These are phyloP conservation scores for Lates japonicus DNA, from an alignment of 2,797 vertebrate species.

Conservation along the genomic window DNA sequence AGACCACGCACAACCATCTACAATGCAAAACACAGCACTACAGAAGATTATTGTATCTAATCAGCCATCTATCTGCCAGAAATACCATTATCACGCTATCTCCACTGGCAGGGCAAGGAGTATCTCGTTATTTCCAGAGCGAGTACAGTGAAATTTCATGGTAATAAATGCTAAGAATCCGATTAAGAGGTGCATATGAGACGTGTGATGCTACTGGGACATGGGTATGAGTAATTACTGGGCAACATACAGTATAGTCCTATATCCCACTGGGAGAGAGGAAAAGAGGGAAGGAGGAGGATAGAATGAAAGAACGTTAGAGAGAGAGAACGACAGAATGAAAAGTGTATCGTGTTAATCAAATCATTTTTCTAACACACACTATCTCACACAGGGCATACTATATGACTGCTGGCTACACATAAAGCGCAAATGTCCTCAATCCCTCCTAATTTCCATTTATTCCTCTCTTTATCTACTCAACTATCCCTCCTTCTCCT, in stretches of 20 bases:
- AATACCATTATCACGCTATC: slow-evolving; percentile 70
- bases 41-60: slow-evolving; percentile 70
- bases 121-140: slow-evolving; percentile 65
- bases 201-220: slow-evolving; percentile 60
- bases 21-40: slow-evolving; percentile 60
- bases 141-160: slow-evolving; percentile 59
- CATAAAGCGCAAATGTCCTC: slow-evolving; percentile 18
- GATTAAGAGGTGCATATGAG: slow-evolving; percentile 69
- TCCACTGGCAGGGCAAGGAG: slow-evolving; percentile 41
- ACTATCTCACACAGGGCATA: slow-evolving; percentile 28
- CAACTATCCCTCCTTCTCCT: slow-evolving; percentile 15
- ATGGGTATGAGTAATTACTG: slow-evolving; percentile 70
- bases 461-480: slow-evolving; percentile 36
- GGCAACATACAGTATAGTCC: slow-evolving; percentile 49
- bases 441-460: slow-evolving; percentile 37
- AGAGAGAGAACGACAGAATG: slow-evolving; percentile 4
- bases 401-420: slow-evolving; percentile 6
- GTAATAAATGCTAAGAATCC: slow-evolving; percentile 78
- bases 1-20: slow-evolving; percentile 52
- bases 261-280: slow-evolving; percentile 47
- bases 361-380: slow-evolving; percentile 40
- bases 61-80: slow-evolving; percentile 72
- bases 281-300: neutral
- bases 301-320: slow-evolving; percentile 18
- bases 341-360: slow-evolving; percentile 52